Percentiles rank a stretch among this genome's conserved stretches.
These are phyloP conservation scores for Micoletzkya japonica DNA, from an alignment of 2,888 invertebrate genomes.

Conservation along the genomic window DNA sequence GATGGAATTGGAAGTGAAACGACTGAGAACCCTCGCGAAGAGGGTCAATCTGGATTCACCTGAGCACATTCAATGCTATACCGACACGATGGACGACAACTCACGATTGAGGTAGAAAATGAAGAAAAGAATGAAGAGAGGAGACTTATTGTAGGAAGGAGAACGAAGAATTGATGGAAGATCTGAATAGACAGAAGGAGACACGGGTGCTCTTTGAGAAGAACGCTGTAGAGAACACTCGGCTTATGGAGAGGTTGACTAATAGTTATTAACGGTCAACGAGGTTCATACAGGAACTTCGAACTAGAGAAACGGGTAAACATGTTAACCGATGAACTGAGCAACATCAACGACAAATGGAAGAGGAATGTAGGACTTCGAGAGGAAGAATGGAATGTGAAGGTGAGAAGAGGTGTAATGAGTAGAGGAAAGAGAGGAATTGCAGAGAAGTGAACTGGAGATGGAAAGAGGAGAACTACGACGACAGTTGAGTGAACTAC, in stretches of 20 bases:
- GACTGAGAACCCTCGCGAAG: constrained; percentile 21
- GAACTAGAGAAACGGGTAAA: constrained; percentile 43
- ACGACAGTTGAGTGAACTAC: constrained; percentile 37
- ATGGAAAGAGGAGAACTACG: constrained; percentile 39
- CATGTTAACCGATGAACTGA: constrained; percentile 42
- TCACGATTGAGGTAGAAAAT: constrained; percentile 8
- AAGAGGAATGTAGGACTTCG: constrained; percentile 39
- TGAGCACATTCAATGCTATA: constrained; percentile 23
- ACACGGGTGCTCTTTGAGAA: constrained; percentile 24
- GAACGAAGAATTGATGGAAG: constrained; percentile 1
- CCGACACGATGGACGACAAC: constrained; percentile 22
- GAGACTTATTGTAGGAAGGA: constrained; percentile 10
- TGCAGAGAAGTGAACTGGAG: constrained; percentile 39
- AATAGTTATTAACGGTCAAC: too few species aligned
- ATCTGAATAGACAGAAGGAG: constrained; percentile 16
- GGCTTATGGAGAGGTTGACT: constrained; percentile 16
- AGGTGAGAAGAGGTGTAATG: constrained; percentile 30
- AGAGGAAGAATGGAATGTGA: constrained; percentile 39
- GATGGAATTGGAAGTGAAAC: constrained; percentile 28
- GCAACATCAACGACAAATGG: constrained; percentile 49
- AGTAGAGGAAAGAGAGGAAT: too few species aligned
- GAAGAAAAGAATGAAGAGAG: neutral
- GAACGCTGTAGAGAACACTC: constrained; percentile 24
- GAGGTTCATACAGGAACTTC: constrained; percentile 32
- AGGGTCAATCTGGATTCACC: constrained; percentile 17